These are phyloP conservation scores for Aspidiotus destructor DNA, from an alignment of 2,888 invertebrate species.

Conservation along the genomic window DNA sequence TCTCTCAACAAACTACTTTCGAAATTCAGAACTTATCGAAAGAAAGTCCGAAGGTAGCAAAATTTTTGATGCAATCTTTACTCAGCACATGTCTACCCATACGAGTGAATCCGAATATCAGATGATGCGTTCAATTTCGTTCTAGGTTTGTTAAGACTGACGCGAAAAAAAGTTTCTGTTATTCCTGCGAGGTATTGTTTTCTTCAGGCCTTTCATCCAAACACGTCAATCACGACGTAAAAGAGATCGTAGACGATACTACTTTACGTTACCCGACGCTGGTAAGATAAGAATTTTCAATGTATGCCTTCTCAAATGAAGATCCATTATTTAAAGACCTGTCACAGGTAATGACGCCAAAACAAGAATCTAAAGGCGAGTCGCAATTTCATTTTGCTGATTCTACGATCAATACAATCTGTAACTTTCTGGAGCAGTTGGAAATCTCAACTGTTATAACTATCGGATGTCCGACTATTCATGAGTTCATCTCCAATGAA, in stretches of 20 bases:
- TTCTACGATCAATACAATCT: constrained; percentile 54
- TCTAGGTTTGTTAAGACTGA: constrained; percentile 5
- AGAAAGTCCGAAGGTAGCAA: constrained; percentile 8
- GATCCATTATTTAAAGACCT: neutral
- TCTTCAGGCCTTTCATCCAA: constrained; percentile 4
- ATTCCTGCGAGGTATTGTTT: constrained; percentile 29
- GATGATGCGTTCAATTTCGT: neutral
- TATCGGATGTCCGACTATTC: constrained; percentile 73
- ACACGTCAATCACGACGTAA: constrained; percentile 23
- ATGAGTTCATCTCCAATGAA: constrained; percentile 52
- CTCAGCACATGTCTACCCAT: neutral
- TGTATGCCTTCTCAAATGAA: neutral
- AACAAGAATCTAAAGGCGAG: constrained; percentile 66
- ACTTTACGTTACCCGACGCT: constrained; percentile 29
- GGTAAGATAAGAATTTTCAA: constrained; percentile 17
- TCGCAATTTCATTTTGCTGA: constrained; percentile 80
- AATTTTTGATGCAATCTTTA: too few relatives aligned
- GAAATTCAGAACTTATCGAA: neutral
- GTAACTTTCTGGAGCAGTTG: constrained; percentile 48
- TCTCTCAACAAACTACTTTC: constrained; percentile 13
- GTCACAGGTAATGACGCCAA: constrained; percentile 50
- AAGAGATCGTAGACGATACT: constrained; percentile 19
- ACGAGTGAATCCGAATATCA: neutral
- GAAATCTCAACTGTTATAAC: constrained; percentile 56
- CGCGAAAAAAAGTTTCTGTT: constrained; percentile 30